phyloP scores from a whole-genome alignment of 2,888 invertebrate species.

The Apoderus coryli region DNA sequence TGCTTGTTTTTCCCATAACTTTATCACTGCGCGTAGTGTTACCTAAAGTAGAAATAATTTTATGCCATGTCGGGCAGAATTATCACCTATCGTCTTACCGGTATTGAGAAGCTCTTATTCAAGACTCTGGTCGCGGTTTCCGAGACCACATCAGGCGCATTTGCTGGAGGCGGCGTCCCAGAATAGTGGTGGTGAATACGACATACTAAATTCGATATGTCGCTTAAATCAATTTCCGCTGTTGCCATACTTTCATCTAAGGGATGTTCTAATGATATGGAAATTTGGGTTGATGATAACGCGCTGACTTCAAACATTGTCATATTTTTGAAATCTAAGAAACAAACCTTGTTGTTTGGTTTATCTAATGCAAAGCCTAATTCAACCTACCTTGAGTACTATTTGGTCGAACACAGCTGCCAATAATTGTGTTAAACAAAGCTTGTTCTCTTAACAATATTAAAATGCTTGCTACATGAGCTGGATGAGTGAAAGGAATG shows the following conservation, averaged over 20 bases:
- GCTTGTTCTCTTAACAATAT: constrained; percentile 77
- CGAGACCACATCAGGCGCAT: constrained; percentile 33
- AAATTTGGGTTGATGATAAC: constrained; percentile 76
- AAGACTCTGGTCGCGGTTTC: constrained; percentile 53
- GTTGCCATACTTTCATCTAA: constrained; percentile 86
- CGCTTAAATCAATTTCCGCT: constrained; percentile 73
- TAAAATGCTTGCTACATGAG: constrained; percentile 79
- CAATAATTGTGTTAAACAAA: constrained; percentile 76
- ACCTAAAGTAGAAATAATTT: no score
- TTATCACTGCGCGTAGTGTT: constrained; percentile 75
- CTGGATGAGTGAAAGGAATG: constrained; percentile 87
- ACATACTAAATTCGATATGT: constrained; percentile 67
- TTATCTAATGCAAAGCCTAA: neutral
- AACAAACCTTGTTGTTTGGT: constrained; percentile 6
- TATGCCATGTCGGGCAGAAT: no score
- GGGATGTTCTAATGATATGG: constrained; percentile 85
- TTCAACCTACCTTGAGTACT: constrained; percentile 53
- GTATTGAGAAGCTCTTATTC: constrained; percentile 79
- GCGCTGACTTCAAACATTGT: constrained; percentile 90
- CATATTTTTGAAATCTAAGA: constrained; percentile 51
- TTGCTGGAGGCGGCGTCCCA: constrained; percentile 28
- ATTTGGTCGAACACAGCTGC: constrained; percentile 76
- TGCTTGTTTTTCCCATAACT: constrained; percentile 67
- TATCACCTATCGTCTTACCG: no score
- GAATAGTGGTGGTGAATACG: constrained; percentile 60